Evolutionary conservation across 2,888 invertebrate species (phyloP).

Genomic region (Onchidella celtica): DNA sequence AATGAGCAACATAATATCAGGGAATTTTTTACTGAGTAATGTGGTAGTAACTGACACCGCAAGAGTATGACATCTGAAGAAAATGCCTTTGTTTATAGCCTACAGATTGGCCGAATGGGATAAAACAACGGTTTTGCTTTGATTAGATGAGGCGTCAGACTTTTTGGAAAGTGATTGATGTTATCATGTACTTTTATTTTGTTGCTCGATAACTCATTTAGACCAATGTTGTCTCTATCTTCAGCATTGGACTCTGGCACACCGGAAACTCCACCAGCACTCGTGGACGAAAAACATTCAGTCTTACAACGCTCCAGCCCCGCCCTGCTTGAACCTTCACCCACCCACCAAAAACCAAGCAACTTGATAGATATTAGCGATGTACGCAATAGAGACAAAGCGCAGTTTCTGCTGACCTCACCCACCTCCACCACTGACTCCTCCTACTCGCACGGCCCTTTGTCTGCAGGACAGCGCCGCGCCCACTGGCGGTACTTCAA

Average conservation of each 20-base stretch:
- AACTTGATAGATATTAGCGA: slow-evolving; percentile 5
- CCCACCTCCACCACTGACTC: slow-evolving; percentile 21
- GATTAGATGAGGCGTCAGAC: too few species aligned
- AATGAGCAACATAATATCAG: too few species aligned
- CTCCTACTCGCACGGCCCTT: slow-evolving; percentile 28
- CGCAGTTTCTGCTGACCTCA: slow-evolving; percentile 7
- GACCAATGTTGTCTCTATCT: too few species aligned
- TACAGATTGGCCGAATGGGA: too few species aligned
- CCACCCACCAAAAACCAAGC: slow-evolving; percentile 1
- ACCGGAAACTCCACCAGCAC: neutral
- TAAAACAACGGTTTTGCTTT: too few species aligned
- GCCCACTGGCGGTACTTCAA: slow-evolving; percentile 50
- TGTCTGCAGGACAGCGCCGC: slow-evolving; percentile 49
- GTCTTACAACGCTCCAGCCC: slow-evolving; percentile 44
- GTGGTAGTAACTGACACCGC: too few species aligned
- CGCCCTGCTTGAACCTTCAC: slow-evolving; percentile 33
- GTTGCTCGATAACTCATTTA: too few species aligned
- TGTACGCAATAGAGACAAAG: slow-evolving; percentile 4
- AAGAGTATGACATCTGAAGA: too few species aligned
- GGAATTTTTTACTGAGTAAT: too few species aligned
- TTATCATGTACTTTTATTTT: too few species aligned
- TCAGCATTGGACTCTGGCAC: slow-evolving; percentile 29
- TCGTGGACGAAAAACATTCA: slow-evolving; percentile 22
- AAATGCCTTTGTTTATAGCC: too few species aligned
- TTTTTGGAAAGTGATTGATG: too few species aligned